Evolutionary conservation across 2,113 vertebrate genomes (phyloP).

Genomic region (Centropus unirufus): DNA sequence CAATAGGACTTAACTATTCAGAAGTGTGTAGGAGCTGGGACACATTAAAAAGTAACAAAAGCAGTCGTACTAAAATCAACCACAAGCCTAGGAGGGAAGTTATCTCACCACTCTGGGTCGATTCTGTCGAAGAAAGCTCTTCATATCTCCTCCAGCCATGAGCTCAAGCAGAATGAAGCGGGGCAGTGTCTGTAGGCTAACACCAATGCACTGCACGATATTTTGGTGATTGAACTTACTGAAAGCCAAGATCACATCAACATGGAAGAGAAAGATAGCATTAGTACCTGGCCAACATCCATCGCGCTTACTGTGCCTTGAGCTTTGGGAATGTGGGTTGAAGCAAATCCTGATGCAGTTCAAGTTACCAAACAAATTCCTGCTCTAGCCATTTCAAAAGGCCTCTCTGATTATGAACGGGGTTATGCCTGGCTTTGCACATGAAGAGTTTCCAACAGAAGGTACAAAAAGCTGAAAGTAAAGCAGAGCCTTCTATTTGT

Average conservation of each 20-base stretch:
- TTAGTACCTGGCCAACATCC: background rate
- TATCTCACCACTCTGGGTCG: conserved; percentile 81
- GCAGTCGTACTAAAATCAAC: background rate
- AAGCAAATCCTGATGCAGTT: background rate
- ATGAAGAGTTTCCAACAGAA: background rate
- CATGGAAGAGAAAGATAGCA: background rate
- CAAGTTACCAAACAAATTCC: background rate
- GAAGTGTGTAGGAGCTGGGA: background rate
- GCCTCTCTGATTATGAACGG: background rate
- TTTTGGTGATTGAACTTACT: conserved; percentile 94
- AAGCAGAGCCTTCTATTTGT: background rate
- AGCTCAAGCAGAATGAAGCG: conserved; percentile 92
- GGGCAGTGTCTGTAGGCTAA: conserved; percentile 87
- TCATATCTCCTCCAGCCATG: conserved; percentile 94
- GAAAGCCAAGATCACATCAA: background rate
- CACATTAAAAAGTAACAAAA: background rate
- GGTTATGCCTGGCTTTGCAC: background rate
- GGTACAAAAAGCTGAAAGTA: background rate
- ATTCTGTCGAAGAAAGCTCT: conserved; percentile 90
- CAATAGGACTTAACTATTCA: background rate
- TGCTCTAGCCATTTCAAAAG: background rate
- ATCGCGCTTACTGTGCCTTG: background rate
- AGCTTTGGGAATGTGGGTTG: background rate
- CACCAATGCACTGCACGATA: conserved; percentile 87
- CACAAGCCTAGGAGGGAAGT: background rate